Base-by-base conservation (phyloP, 2,797 vertebrate species). In the Acanthurus tractus region DNA sequence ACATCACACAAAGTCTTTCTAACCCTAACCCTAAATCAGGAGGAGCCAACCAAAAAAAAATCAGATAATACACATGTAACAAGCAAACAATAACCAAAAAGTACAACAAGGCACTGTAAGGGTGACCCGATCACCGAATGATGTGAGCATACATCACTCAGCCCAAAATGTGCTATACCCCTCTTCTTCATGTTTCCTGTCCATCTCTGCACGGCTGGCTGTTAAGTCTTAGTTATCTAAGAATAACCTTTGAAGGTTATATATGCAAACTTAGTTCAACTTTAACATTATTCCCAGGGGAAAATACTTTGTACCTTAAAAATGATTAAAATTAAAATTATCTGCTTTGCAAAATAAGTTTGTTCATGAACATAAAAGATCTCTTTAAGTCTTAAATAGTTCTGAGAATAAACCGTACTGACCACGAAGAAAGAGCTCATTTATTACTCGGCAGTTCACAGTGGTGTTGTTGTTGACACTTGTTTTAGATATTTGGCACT, bases 401-500 rank as follows among this genome's bases (percentile, higher is more conserved):
- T 83, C 55, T 56, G 44, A 80, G 72, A 76, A 86, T 85, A 85
- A 84, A 84, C 54, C 58, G 36, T 75, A 57, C 55, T 84, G 77
- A 89, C 81, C 77, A 55, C 2, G 45, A 88, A 92, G 85, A 90
- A 93, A 93, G 89, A 64, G 55, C 48, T 75, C 78, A 81, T 94
- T 93, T 84, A 91, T 87, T 78, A 81, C 74, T 63, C 46, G 3
- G 55, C 59, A 36, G 75, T 77, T 90, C 73, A 88, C 89, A 91
- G 76, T 81, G 63, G 63, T 82, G 83, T 74, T 83, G 82, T 86
- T 88, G 84, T 81, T 88, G 85, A 91, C 89, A 88, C 83, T 93
- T 82, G 48, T 79, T 89, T 87, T 72, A 76, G 55, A 82, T 83
- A 86, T 84, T 81, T 87, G 81, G 84, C 81, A 66, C 79, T 65